A percentile compares a stretch with the other conserved stretches of the same genome.
phyloP scores from a whole-genome alignment of 2,113 vertebrate species.

The Argyrosomus japonicus region DNA sequence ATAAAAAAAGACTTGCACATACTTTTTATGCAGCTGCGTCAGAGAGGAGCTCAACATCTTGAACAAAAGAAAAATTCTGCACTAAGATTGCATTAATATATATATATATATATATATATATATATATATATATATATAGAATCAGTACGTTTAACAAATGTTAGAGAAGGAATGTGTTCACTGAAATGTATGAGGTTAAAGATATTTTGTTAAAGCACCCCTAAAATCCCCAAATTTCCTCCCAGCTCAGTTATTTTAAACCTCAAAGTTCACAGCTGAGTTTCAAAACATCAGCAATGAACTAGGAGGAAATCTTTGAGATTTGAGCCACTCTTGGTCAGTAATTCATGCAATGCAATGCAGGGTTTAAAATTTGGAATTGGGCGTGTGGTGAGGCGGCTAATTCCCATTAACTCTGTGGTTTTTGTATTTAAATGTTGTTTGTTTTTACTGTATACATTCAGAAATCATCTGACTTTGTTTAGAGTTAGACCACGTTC shows the following conservation, averaged over 20 bases:
- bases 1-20: neutral
- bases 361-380: neutral
- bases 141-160: neutral
- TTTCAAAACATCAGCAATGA: neutral
- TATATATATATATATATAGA: neutral
- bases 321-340: neutral
- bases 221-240: neutral
- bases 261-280: neutral
- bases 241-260: neutral
- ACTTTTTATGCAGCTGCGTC: constrained; percentile 17
- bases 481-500: no score
- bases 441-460: no score
- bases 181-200: neutral
- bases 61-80: neutral
- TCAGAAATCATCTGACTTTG: no score
- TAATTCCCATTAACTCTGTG: no score
- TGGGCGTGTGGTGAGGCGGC: no score
- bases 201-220: neutral
- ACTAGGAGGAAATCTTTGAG: neutral
- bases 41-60: constrained; percentile 3
- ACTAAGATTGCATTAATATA: neutral
- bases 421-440: no score
- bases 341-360: neutral
- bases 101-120: neutral
- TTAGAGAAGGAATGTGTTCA: neutral